These are phyloP conservation scores for Eonycteris spelaea DNA, from an alignment of 2,113 vertebrate species.

Conservation along the genomic window DNA sequence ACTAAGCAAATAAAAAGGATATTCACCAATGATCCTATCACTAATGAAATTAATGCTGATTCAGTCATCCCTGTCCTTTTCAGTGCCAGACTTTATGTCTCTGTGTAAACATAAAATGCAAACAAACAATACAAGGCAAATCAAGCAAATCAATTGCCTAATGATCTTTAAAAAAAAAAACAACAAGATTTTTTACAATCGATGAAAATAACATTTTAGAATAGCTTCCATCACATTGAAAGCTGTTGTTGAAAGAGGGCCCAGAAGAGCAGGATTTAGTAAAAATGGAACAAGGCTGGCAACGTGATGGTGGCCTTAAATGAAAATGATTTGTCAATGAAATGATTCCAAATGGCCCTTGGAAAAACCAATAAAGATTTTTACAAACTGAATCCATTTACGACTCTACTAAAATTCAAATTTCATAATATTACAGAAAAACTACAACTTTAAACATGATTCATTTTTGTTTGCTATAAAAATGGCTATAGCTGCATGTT, in stretches of 20 bases:
- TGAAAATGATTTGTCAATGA: constrained; percentile 54
- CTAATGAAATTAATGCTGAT: not conserved
- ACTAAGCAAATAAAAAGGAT: not conserved
- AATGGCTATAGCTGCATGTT: not conserved
- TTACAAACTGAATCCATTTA: constrained; percentile 57
- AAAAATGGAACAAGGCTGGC: not conserved
- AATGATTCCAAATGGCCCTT: constrained; percentile 46
- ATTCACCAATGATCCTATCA: not conserved
- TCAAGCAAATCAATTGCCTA: constrained; percentile 22
- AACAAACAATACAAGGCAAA: constrained; percentile 20
- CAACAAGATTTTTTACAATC: not conserved
- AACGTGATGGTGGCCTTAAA: not conserved
- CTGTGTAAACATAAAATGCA: constrained; percentile 22
- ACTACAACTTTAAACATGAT: constrained; percentile 50
- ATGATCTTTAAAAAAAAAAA: constrained; percentile 34
- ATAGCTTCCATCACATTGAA: not conserved
- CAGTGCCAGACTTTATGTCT: not conserved
- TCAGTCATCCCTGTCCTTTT: not conserved
- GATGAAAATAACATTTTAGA: not conserved
- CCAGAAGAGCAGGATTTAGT: not conserved
- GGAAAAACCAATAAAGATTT: constrained; percentile 33
- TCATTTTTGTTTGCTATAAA: constrained; percentile 47
- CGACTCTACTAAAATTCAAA: constrained; percentile 64
- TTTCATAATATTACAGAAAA: constrained; percentile 63
- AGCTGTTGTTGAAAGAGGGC: not conserved